Evolutionary conservation across 1,140 invertebrate genomes (phyloP).

Genomic region (Nautilus pompilius): DNA sequence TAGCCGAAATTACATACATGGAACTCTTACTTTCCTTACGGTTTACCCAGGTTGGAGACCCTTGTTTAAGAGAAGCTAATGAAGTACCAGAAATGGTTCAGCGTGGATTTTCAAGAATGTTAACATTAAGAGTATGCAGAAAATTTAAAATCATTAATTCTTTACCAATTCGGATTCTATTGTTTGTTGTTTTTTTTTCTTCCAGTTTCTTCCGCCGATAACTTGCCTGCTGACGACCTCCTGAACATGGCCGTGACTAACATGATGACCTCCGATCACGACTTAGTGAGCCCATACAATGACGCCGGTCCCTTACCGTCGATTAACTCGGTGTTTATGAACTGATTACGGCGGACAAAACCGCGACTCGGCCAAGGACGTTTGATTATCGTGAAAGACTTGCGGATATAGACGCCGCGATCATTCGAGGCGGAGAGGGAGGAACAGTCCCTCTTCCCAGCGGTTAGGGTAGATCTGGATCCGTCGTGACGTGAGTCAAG

Average conservation of each 20-base stretch:
- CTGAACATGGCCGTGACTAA: constrained; percentile 31
- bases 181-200: neutral
- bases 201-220: constrained; percentile 8
- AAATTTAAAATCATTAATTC: too few relatives aligned
- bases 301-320: constrained; percentile 42
- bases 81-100: too few relatives aligned
- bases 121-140: too few relatives aligned
- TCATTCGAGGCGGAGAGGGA: neutral
- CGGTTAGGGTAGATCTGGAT: neutral
- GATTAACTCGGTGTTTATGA: constrained; percentile 45
- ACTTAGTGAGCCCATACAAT: constrained; percentile 30
- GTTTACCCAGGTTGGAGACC: neutral
- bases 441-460: neutral
- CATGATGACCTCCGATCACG: constrained; percentile 38
- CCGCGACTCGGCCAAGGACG: neutral
- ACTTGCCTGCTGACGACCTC: constrained; percentile 30
- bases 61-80: constrained; percentile 4
- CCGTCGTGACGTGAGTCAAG: too few relatives aligned
- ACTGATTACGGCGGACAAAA: constrained; percentile 3
- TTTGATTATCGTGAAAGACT: neutral
- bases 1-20: too few relatives aligned
- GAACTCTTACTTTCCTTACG: too few relatives aligned
- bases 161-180: neutral
- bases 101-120: too few relatives aligned
- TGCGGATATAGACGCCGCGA: neutral